phyloP scores from a whole-genome alignment of 37 sponge, comb jelly and placozoan species.

The Theonella swinhoei region DNA sequence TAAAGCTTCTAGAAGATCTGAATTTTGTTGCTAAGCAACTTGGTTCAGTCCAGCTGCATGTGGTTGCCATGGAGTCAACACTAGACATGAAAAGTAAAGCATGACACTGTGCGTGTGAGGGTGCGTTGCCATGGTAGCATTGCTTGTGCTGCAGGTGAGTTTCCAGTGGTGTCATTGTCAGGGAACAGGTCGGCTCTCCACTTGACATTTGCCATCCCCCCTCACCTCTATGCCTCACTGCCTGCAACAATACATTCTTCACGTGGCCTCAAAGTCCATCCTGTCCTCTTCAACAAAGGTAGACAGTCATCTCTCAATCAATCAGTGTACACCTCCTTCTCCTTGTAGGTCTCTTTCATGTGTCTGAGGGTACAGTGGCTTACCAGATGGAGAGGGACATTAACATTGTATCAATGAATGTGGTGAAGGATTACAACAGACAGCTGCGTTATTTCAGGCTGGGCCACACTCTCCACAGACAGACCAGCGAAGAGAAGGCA shows the following conservation, averaged over 20 bases:
- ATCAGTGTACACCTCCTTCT: neutral
- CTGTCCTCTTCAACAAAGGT: slow-evolving; percentile 73
- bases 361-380: slow-evolving; percentile 7
- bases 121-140: too few species aligned
- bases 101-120: neutral
- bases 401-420: slow-evolving; percentile 29
- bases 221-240: slow-evolving; percentile 7
- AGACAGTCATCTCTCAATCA: neutral
- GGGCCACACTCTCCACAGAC: slow-evolving; percentile 43
- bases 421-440: slow-evolving; percentile 55
- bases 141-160: slow-evolving; percentile 37
- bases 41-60: neutral
- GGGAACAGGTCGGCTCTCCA: slow-evolving; percentile 36
- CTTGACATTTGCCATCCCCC: slow-evolving; percentile 41
- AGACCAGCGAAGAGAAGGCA: slow-evolving; percentile 40
- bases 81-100: neutral
- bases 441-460: slow-evolving; percentile 47
- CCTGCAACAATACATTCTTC: slow-evolving; percentile 21
- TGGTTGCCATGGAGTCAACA: neutral
- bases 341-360: slow-evolving; percentile 24
- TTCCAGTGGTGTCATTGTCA: slow-evolving; percentile 40
- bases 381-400: slow-evolving; percentile 25
- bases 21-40: neutral
- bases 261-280: slow-evolving; percentile 33
- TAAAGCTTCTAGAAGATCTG: neutral